These are phyloP conservation scores for Tachystola acroxantha DNA, from an alignment of 2,888 invertebrate species.

Conservation along the genomic window DNA sequence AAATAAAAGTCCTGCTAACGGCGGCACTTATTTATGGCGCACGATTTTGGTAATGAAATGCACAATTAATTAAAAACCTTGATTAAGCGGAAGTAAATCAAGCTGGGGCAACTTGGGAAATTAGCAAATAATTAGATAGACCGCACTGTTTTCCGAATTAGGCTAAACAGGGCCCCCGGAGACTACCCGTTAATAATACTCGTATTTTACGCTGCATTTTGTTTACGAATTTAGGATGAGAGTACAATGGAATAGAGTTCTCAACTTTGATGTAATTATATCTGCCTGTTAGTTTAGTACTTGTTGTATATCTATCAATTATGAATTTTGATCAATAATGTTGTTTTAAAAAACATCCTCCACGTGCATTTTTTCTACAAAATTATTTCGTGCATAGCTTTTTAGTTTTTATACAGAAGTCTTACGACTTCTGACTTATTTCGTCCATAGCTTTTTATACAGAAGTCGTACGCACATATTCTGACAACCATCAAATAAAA, in stretches of 20 bases:
- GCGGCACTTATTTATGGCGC: not conserved
- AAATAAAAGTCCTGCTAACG: not conserved
- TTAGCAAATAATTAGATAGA: conserved; percentile 31
- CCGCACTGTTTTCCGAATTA: conserved; percentile 28
- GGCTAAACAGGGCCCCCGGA: not conserved
- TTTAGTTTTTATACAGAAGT: too few relatives aligned
- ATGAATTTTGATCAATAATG: too few relatives aligned
- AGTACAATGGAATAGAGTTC: not conserved
- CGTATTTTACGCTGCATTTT: conserved; percentile 1
- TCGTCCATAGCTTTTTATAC: too few relatives aligned
- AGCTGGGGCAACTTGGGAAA: conserved; percentile 27
- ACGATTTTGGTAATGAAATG: not conserved
- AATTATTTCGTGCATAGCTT: too few relatives aligned
- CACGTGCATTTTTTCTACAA: too few relatives aligned
- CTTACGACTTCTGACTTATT: too few relatives aligned
- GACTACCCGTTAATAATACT: conserved; percentile 1
- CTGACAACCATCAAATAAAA: too few relatives aligned
- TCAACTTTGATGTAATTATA: not conserved
- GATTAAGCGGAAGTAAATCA: conserved; percentile 18
- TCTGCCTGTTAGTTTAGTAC: not conserved
- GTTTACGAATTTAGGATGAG: not conserved
- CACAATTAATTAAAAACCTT: conserved; percentile 1
- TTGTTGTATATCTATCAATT: too few relatives aligned
- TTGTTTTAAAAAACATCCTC: too few relatives aligned
- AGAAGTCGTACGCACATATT: too few relatives aligned